A percentile compares a stretch with the other conserved stretches of the same genome.
Evolutionary conservation across 2,797 vertebrate genomes (phyloP).

Genomic region (Hydrophis major): DNA sequence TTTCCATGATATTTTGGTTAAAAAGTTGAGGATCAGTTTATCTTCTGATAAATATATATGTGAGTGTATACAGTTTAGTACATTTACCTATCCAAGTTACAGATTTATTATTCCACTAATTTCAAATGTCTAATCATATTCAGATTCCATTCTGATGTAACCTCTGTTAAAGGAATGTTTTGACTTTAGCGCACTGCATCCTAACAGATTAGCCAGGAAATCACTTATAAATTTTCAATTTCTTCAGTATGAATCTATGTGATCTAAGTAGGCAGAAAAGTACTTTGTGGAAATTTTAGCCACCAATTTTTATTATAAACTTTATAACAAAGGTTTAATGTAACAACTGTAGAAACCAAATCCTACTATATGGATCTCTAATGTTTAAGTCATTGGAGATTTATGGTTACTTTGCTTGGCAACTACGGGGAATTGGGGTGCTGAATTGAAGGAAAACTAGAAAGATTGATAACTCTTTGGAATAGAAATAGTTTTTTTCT

Average conservation of each 20-base stretch:
- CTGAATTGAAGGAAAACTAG: not conserved
- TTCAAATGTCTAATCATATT: not conserved
- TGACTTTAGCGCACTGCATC: not conserved
- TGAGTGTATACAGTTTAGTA: not conserved
- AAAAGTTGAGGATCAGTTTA: not conserved
- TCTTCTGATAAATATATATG: not conserved
- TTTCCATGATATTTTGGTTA: not conserved
- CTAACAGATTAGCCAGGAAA: not conserved
- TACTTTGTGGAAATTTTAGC: not conserved
- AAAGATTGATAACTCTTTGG: not conserved
- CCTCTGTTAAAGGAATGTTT: not conserved
- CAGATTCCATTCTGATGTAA: not conserved
- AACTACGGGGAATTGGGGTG: not conserved
- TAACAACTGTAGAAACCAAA: not conserved
- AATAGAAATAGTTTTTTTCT: not conserved
- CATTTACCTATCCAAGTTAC: not conserved
- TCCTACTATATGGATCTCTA: not conserved
- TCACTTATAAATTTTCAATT: not conserved
- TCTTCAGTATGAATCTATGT: not conserved
- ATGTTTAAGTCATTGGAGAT: not conserved
- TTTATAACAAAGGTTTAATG: not conserved
- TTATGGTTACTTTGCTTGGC: not conserved
- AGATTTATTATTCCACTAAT: not conserved
- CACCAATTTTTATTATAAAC: not conserved
- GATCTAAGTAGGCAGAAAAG: not conserved